phyloP scores from a whole-genome alignment of 2,113 vertebrate genomes.

The Pleuronectes platessa region DNA sequence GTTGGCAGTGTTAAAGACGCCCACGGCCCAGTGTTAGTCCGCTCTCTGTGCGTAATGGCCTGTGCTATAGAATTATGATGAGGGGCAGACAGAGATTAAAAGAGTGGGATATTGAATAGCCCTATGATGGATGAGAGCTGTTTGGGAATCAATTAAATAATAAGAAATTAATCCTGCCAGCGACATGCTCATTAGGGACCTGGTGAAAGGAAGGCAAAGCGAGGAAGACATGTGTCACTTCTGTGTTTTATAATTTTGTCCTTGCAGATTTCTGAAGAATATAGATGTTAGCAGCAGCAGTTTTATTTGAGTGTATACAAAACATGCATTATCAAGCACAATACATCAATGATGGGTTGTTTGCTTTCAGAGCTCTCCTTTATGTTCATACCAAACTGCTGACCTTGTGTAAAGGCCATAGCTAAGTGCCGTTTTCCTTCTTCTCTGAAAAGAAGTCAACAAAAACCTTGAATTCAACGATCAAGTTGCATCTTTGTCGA shows the following conservation, averaged over 20 bases:
- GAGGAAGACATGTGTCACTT: conserved; percentile 41
- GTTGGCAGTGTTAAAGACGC: conserved; percentile 40
- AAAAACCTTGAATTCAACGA: neutral
- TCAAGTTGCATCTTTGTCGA: neutral
- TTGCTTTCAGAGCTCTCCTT: neutral
- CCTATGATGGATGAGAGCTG: conserved; percentile 80
- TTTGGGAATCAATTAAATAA: conserved; percentile 82
- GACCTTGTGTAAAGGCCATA: conserved; percentile 43
- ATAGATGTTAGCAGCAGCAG: neutral
- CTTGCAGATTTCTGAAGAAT: neutral
- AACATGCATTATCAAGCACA: neutral
- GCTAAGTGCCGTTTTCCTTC: conserved; percentile 3
- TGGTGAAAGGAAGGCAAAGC: conserved; percentile 54
- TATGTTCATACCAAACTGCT: conserved; percentile 10
- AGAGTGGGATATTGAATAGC: conserved; percentile 72
- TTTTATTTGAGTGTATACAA: conserved; percentile 3
- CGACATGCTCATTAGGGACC: conserved; percentile 82
- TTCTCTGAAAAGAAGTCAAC: conserved; percentile 21
- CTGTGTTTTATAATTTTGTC: conserved; percentile 29
- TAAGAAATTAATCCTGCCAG: conserved; percentile 81
- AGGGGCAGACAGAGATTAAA: conserved; percentile 69
- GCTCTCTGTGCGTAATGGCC: conserved; percentile 64
- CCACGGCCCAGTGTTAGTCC: conserved; percentile 13
- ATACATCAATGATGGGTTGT: neutral
- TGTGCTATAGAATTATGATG: conserved; percentile 72